Evolutionary conservation across 2,113 vertebrate genomes (phyloP), one percentile per base, ranked within the genome.

Genomic region (Catagonus wagneri): DNA sequence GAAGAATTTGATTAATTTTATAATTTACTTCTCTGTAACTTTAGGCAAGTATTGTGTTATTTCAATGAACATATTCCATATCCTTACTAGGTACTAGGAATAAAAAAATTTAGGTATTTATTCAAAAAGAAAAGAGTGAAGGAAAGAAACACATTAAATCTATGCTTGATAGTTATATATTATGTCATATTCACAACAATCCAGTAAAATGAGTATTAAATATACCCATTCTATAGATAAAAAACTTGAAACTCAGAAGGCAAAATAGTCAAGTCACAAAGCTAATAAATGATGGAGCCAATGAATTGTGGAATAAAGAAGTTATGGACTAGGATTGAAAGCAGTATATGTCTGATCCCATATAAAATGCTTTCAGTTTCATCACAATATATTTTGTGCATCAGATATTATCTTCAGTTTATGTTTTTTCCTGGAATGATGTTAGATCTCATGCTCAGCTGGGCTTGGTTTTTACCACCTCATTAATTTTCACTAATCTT

Each of bases 331-430:
- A 60, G 29, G 13, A 68, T 32, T 76, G 71, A 60, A 52, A 86
- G 54, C 16, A 76, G 5, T 80, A 69, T 83, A 61, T 84, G 60
- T 66, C 69, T 76, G 60, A 60, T 17, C 23, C 23, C 23, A 36
- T 23, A 39, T 14, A 76, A 83, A 94, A 52, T 90, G 52, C 66
- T 84, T 88, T 88, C 14, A 94, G 17, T 72, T 61, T 90, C 50
- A 60, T 61, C 32, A 61, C 61, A 58, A 44, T n/a, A 32, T 79
- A 52, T 72, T 72, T 75, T 22, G 0, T 60, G 29, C 36, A 68
- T 76, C 17, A 69, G 63, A 22, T 78, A 61, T 90, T 34, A 76
- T 32, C 29, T 83, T 58, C 22, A 22, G 34, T 83, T 23, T 84
- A 54, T 60, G 36, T 84, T 89, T 65, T 94, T 32, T 60, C 25